These are phyloP conservation scores for Epicampocera succincta DNA, from an alignment of 2,888 invertebrate genomes.

Conservation along the genomic window DNA sequence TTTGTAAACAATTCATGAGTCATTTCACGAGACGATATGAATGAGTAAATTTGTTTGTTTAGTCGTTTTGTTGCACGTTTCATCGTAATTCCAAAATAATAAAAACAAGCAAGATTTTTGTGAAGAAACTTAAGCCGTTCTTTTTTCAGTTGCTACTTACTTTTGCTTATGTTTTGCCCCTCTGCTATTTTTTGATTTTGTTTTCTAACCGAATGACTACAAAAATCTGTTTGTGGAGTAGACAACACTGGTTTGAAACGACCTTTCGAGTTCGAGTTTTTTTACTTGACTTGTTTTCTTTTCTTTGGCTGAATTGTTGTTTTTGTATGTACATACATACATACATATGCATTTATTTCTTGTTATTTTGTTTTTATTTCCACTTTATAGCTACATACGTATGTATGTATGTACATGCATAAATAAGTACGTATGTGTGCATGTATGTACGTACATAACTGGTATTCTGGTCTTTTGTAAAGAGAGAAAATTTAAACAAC, in stretches of 20 bases:
- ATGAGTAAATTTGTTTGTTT: conserved; percentile 61
- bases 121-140: conserved; percentile 67
- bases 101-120: conserved; percentile 64
- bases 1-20: conserved; percentile 68
- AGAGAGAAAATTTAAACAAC: conserved; percentile 39
- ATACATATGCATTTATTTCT: conserved; percentile 50
- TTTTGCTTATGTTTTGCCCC: conserved; percentile 17
- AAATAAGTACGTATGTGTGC: background rate
- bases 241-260: conserved; percentile 81
- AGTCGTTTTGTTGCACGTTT: conserved; percentile 63
- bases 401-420: too few relatives aligned
- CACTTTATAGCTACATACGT: conserved; percentile 53
- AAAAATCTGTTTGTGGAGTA: conserved; percentile 68
- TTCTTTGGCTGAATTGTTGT: conserved; percentile 37
- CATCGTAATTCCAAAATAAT: conserved; percentile 58
- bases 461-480: conserved; percentile 65
- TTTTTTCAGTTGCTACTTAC: conserved; percentile 20
- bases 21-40: conserved; percentile 53
- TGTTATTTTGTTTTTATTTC: conserved; percentile 50
- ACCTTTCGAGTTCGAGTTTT: conserved; percentile 78
- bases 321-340: conserved; percentile 57
- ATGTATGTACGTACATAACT: background rate
- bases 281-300: conserved; percentile 39
- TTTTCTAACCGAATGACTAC: conserved; percentile 56
- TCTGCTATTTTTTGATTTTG: conserved; percentile 61